Evolutionary conservation across 2,888 invertebrate species (phyloP).

Genomic region (Elysia crispata): DNA sequence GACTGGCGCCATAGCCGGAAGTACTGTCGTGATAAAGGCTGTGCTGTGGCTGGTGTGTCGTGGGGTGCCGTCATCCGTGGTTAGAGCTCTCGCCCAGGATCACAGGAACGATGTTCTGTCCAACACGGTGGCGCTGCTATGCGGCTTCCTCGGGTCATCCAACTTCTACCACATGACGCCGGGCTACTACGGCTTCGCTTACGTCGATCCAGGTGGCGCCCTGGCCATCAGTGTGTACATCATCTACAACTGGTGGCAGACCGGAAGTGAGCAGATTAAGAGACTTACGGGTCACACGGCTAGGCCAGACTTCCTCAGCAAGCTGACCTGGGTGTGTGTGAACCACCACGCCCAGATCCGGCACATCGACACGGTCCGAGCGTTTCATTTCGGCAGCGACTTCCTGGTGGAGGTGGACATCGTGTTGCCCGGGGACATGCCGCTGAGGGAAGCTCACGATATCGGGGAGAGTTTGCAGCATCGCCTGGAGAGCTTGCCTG

Average conservation of each 20-base stretch:
- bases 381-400: slow-evolving; percentile 79
- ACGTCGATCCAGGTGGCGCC: slow-evolving; percentile 79
- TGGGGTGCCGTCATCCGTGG: slow-evolving; percentile 62
- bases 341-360: slow-evolving; percentile 72
- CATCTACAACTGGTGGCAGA: slow-evolving; percentile 77
- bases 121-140: slow-evolving; percentile 78
- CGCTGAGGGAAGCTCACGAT: slow-evolving; percentile 77
- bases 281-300: slow-evolving; percentile 75
- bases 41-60: slow-evolving; percentile 70
- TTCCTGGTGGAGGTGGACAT: slow-evolving; percentile 78
- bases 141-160: slow-evolving; percentile 75
- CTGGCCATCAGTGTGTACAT: slow-evolving; percentile 79
- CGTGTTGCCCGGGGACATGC: slow-evolving; percentile 78
- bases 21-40: slow-evolving; percentile 71
- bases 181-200: slow-evolving; percentile 64
- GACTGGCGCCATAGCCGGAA: slow-evolving; percentile 67
- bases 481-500: slow-evolving; percentile 78
- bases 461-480: slow-evolving; percentile 79
- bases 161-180: slow-evolving; percentile 5
- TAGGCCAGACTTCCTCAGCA: slow-evolving; percentile 73
- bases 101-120: slow-evolving; percentile 79
- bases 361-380: slow-evolving; percentile 79
- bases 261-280: slow-evolving; percentile 77
- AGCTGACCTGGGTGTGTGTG: slow-evolving; percentile 74
- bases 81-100: slow-evolving; percentile 77